Evolutionary conservation across 2,888 invertebrate genomes (phyloP).

Genomic region (Xylota segnis): DNA sequence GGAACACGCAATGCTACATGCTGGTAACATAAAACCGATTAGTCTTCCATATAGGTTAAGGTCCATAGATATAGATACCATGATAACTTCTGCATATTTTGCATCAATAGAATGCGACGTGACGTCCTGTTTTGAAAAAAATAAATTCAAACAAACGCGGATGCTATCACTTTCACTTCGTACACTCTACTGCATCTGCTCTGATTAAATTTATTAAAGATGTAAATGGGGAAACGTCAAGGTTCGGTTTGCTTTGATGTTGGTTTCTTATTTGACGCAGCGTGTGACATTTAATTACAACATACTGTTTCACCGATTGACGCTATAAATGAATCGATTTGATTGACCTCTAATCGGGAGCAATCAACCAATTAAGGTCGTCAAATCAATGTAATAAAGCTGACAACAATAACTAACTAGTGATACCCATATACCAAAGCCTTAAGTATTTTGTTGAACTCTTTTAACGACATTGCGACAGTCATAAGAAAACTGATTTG

Average conservation of each 20-base stretch:
- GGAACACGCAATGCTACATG: no score
- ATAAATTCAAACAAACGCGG: no score
- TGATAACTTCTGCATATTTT: no score
- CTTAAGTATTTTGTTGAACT: constrained; percentile 3
- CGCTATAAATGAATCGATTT: constrained; percentile 43
- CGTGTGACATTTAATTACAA: constrained; percentile 33
- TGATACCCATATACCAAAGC: background rate
- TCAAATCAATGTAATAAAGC: constrained; percentile 46
- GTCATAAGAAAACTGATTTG: background rate
- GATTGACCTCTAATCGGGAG: constrained; percentile 40
- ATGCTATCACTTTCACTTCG: no score
- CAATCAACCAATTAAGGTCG: constrained; percentile 52
- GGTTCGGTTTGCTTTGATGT: constrained; percentile 1
- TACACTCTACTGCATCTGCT: no score
- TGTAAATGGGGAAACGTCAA: background rate
- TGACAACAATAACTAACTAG: constrained; percentile 18
- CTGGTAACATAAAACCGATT: no score
- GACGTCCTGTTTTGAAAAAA: no score
- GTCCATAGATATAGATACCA: no score
- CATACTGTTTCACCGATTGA: constrained; percentile 28
- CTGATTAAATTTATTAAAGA: background rate
- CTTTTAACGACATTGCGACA: background rate
- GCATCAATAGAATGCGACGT: no score
- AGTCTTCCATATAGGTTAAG: no score
- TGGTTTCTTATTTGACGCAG: constrained; percentile 5